Percentiles rank a stretch among this genome's conserved stretches.
Evolutionary conservation across 2,113 vertebrate species (phyloP).

Genomic region (Hydrochoerus hydrochaeris): DNA sequence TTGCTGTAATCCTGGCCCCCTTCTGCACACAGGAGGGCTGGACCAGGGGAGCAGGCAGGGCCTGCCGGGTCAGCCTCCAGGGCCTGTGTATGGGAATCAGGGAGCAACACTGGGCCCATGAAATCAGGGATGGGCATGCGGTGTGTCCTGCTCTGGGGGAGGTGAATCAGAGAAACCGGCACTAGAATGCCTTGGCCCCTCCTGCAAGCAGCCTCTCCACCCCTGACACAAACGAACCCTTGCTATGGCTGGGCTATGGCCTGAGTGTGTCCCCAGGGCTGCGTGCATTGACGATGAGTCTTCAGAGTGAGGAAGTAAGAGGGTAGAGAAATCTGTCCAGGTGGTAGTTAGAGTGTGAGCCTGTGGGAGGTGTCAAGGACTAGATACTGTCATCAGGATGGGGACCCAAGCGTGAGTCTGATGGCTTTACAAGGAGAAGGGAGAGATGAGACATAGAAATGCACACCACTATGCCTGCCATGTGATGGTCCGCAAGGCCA

Average conservation of each 20-base stretch:
- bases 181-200: neutral
- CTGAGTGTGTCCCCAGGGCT: no score
- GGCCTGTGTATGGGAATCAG: no score
- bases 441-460: neutral
- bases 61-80: fast-evolving
- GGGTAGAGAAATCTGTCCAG: neutral
- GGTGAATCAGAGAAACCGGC: fast-evolving
- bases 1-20: neutral
- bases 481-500: neutral
- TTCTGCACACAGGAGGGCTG: fast-evolving
- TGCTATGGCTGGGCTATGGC: neutral
- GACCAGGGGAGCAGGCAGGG: neutral
- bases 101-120: neutral
- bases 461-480: neutral
- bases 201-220: neutral
- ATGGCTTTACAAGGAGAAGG: neutral
- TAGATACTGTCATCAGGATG: neutral
- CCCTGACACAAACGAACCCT: neutral
- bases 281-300: no score
- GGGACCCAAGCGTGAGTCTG: neutral
- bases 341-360: neutral
- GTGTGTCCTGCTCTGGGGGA: fast-evolving
- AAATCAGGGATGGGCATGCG: fast-evolving
- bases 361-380: neutral
- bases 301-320: neutral